Base-by-base conservation (phyloP, 2,888 invertebrate species). In the Hololepta plana region DNA sequence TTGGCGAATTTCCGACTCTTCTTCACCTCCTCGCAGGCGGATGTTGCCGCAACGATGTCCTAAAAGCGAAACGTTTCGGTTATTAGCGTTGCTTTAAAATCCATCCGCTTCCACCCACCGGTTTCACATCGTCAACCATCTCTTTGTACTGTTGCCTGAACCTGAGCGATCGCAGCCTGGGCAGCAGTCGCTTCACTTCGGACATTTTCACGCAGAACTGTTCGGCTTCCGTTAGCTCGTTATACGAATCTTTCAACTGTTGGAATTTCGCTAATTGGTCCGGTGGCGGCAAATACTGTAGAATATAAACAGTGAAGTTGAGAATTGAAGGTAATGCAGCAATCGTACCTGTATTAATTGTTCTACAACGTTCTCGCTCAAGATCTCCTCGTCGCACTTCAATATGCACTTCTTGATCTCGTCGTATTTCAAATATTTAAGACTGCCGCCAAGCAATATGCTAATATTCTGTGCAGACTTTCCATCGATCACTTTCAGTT, bases 391-490 rank as follows among this genome's bases (percentile, higher is more conserved):
- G 44, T 96, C 90, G 48, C 95, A 84, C 28, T 72, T 65, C 9
- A 96, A 53, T 31, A 98, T 66, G 37, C 82, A 81, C 2, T 67
- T 66, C 41, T 80, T 72, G 1, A 88, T 81, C 43, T 80, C 76
- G 5, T 76, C 74, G 43, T 82, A 80, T 0, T 72, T 64, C 57
- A 84, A 64, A 44, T 88, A 87, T 42, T 88, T 88, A 20, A 88
- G 55, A 0, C 81, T 75, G 0, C 87, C 87, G n/a, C 77, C 74
- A 2, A 87, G 56, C 2, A 88, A 57, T 35, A 88, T 88, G 9
- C 72, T 67, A 11, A 96, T 69, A 56, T 90, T 95, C 59, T 96
- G 95, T 0, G 90, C 93, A 0, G 85, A 66, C 53, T 95, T 96
- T 8, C 75, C 67, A 53, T 96, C 95, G 8, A 96, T 58, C 2